These are phyloP conservation scores for Hylomyscus alleni DNA, from an alignment of 2,797 vertebrate genomes.

Conservation along the genomic window DNA sequence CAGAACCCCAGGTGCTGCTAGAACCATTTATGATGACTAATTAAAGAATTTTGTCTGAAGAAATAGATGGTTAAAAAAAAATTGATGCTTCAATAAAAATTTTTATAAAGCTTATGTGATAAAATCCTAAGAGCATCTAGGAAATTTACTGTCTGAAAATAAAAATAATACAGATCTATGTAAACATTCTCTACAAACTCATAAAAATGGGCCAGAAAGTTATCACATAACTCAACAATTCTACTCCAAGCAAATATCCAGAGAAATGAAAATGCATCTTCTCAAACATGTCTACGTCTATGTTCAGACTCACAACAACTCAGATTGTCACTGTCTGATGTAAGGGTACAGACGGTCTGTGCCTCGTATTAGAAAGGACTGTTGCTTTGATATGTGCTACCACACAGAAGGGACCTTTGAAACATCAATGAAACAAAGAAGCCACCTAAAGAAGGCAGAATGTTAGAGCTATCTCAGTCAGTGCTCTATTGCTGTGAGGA, in stretches of 20 bases:
- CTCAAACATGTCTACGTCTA: background rate
- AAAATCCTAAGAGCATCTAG: background rate
- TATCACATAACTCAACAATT: background rate
- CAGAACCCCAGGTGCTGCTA: background rate
- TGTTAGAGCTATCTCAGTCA: background rate
- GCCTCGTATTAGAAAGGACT: background rate
- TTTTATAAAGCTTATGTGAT: constrained; percentile 21
- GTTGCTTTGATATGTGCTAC: background rate
- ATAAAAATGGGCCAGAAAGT: background rate
- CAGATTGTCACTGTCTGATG: background rate
- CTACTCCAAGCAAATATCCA: background rate
- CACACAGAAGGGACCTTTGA: background rate
- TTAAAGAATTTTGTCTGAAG: background rate
- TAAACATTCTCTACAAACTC: background rate
- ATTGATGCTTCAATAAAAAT: background rate
- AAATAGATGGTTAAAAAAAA: background rate
- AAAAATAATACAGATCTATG: background rate
- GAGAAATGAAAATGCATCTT: constrained; percentile 20
- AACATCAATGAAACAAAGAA: background rate
- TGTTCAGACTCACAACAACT: background rate
- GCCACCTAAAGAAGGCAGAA: background rate
- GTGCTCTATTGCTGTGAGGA: background rate
- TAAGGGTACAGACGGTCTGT: background rate
- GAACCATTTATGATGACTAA: background rate
- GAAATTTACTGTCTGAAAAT: background rate